Conservation (phyloP, 2,113 vertebrate genomes). For the Ctenomys sociabilis region DNA sequence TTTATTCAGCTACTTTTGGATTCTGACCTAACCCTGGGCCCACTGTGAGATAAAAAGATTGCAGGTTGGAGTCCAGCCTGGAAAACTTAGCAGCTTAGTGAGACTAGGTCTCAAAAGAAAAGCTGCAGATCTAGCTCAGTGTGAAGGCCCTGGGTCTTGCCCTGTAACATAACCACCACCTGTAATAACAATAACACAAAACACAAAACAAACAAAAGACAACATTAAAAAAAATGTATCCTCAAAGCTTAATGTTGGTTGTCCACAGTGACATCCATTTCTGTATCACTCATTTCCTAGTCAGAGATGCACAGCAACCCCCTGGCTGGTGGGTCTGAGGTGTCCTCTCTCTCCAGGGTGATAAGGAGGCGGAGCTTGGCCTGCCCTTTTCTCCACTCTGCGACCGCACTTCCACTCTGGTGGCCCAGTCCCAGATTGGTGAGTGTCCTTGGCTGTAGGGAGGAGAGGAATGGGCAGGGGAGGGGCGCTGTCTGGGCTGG, state of each 20-base stretch:
- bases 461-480: not conserved
- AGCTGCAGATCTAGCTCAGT: not conserved
- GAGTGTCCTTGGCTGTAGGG: slow-evolving; percentile 52
- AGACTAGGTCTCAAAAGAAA: not conserved
- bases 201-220: not conserved
- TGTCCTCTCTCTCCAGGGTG: slow-evolving; percentile 87
- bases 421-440: slow-evolving; percentile 96
- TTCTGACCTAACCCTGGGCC: not conserved
- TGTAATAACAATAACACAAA: not conserved
- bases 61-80: not conserved
- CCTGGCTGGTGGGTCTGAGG: not conserved
- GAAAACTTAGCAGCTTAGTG: not conserved
- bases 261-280: not conserved
- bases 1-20: not conserved
- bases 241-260: not conserved
- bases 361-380: slow-evolving; percentile 93
- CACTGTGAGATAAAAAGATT: not conserved
- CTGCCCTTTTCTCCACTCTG: slow-evolving; percentile 94
- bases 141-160: not conserved
- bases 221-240: not conserved
- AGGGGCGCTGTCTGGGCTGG: not conserved
- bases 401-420: slow-evolving; percentile 92
- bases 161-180: not conserved
- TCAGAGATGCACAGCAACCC: not conserved
- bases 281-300: not conserved